Base-by-base conservation (phyloP, 2,113 vertebrate genomes). In the Vulpes ferrilata region DNA sequence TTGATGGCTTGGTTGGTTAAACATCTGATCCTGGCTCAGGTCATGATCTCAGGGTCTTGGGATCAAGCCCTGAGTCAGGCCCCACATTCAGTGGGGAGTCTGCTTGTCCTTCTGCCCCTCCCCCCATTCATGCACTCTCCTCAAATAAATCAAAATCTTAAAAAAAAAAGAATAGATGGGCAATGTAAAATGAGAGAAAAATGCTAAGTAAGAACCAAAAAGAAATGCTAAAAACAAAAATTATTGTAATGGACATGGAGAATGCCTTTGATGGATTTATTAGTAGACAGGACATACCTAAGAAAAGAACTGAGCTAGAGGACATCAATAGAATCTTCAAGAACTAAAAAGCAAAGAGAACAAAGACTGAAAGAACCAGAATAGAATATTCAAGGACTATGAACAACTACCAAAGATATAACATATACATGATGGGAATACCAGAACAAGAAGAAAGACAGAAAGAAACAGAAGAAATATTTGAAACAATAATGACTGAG, bases 301-400 rank as follows among this genome's bases (percentile, higher is more conserved):
- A 80, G 23, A 11, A 81, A 38, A 79, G 76, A 91, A 69, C 55
- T 91, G 78, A 71, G 25, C 25, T 17, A 43, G 25, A 92, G 16
- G n/a, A 69, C 57, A 59, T 69, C 27, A 57, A 43, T 43, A 12
- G 27, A 23, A 59, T 71, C 12, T 53, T 55, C 81, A 27, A 43
- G 67, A 91, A 43, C n/a, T 59, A 51, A 91, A 80, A 91, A 81
- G 62, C 51, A 82, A 67, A 91, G 55, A 59, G 55, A 91, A 81
- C 48, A 67, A 67, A 90, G 48, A 23, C 51, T 57, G 64, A 82
- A 30, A n/a, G n/a, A 81, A 30, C 27, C 19, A 35, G 27, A 79
- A 79, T 7, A 35, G 32, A 51, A 65, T 73, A 88, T 73, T 16
- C 67, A 88, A 73, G n/a, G 67, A 59, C 16, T 59, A 35, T 30